Evolutionary conservation across 1,140 invertebrate genomes (phyloP), one percentile per base, ranked within the genome.

Genomic region (Centruroides vittatus): DNA sequence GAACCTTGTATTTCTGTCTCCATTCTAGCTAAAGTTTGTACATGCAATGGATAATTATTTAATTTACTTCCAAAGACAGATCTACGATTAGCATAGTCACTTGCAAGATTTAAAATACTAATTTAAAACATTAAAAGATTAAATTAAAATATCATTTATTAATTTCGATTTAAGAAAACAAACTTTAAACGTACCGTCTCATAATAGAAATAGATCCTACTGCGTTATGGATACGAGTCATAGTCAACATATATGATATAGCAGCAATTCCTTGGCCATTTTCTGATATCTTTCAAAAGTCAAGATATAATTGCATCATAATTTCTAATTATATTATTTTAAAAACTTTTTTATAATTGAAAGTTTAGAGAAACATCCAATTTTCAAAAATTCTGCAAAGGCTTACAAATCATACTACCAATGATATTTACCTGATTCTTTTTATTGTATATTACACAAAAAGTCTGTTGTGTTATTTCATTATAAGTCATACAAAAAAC

Each of bases 211-310:
- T 72, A 53, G 77, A 72, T 12, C 70, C 69, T 5, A 78, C 60
- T n/a, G 79, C 69, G 68, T 82, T 82, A 66, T 82, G 79, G 47
- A 82, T 72, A 53, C 81, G 67, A n/a, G 81, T 81, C 34, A 82
- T 73, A 46, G 75, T 81, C 9, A 83, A 66, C 81, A 82, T 82
- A 59, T 73, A 72, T n/a, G 79, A 69, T 55, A 82, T 82, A 23
- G 67, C 69, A 11, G 79, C 69, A 5, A 82, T 75, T 9, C 81
- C 81, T 55, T 78, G 68, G 9, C 80, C 81, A 61, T 74, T 71
- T n/a, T 74, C 73, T 11, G 78, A 78, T 9, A 80, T 71, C 71
- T 79, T 62, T 34, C 61, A 55, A 35, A 64, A 58, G 23, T 51
- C 36, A 59, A 35, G 48, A n/a, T 51, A 12, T 8, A 55, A 58